phyloP scores from a whole-genome alignment of 2,113 vertebrate species.

The Antechinus stuartii region DNA sequence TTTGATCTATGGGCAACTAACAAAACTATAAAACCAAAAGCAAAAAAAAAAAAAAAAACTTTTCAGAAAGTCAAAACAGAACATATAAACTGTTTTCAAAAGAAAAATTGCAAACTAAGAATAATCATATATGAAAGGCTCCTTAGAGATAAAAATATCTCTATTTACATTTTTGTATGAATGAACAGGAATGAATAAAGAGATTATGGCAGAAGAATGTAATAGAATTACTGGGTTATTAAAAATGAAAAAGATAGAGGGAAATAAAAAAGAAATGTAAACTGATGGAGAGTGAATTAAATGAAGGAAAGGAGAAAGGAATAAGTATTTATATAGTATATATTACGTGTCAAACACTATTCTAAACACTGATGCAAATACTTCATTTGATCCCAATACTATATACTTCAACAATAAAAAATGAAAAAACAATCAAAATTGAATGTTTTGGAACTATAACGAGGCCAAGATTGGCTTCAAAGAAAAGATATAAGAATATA shows the following conservation, averaged over 20 bases:
- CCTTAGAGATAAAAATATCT: not conserved
- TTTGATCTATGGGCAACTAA: not conserved
- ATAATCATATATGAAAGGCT: not conserved
- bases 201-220: not conserved
- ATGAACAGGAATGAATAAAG: not conserved
- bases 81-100: not conserved
- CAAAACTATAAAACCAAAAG: not conserved
- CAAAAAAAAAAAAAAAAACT: not conserved
- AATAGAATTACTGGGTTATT: not conserved
- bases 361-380: not conserved
- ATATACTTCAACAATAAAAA: too few species aligned
- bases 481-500: not conserved
- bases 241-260: not conserved
- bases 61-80: not conserved
- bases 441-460: not conserved
- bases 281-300: not conserved
- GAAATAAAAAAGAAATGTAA: not conserved
- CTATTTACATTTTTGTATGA: not conserved
- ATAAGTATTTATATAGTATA: too few species aligned
- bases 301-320: too few species aligned
- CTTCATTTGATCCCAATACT: not conserved
- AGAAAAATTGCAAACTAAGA: not conserved
- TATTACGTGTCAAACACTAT: not conserved
- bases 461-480: not conserved
- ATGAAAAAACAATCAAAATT: not conserved